A percentile compares a stretch with the other conserved stretches of the same genome.
phyloP scores from a whole-genome alignment of 2,888 invertebrate genomes.

The Morpho achilles region DNA sequence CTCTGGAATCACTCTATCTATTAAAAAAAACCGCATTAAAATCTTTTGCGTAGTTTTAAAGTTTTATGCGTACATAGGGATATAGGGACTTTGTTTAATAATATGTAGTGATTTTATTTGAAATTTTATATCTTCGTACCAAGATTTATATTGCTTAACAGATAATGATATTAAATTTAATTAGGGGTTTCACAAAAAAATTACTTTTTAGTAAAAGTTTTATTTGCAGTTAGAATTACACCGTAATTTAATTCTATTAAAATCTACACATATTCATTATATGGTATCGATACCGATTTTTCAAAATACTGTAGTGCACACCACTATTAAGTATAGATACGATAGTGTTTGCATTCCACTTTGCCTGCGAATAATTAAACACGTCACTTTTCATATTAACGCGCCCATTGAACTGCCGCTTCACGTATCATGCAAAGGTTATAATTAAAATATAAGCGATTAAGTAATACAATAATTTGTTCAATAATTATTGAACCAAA shows the following conservation, averaged over 20 bases:
- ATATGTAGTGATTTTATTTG: too few relatives aligned
- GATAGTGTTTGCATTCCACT: conserved; percentile 15
- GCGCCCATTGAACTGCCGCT: conserved; percentile 18
- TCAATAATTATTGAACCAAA: conserved; percentile 2
- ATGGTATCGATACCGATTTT: too few relatives aligned
- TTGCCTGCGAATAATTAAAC: conserved; percentile 18
- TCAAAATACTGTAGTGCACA: neutral
- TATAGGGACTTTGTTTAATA: too few relatives aligned
- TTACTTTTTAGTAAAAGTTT: too few relatives aligned
- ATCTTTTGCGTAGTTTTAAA: too few relatives aligned
- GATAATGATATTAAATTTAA: neutral
- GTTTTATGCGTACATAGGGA: too few relatives aligned
- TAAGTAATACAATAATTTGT: neutral
- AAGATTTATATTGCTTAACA: too few relatives aligned
- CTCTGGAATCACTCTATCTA: too few relatives aligned
- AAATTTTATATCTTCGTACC: too few relatives aligned
- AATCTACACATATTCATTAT: too few relatives aligned
- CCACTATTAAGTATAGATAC: conserved; percentile 36
- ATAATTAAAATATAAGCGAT: conserved; percentile 15
- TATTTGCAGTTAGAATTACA: neutral
- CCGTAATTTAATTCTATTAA: neutral
- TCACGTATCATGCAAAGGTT: conserved; percentile 12
- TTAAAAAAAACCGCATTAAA: too few relatives aligned
- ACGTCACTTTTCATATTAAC: conserved; percentile 21
- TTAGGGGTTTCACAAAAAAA: too few relatives aligned